Evolutionary conservation across 2,888 invertebrate species (phyloP).

Genomic region (Phlogophora meticulosa): DNA sequence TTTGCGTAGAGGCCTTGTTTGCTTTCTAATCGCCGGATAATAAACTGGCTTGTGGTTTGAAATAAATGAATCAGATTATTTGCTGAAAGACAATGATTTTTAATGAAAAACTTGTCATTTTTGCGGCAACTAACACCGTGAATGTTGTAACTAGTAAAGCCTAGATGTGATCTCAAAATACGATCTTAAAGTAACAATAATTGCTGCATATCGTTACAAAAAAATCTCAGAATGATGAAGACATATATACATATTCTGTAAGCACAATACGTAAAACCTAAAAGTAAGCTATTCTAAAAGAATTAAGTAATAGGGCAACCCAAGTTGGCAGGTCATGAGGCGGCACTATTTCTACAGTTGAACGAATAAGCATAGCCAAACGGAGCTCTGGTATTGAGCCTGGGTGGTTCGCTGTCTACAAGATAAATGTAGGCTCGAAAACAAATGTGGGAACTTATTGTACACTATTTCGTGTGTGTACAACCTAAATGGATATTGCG

Average conservation of each 20-base stretch:
- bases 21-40: constrained; percentile 11
- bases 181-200: no score
- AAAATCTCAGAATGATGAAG: not conserved
- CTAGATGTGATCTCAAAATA: no score
- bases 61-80: not conserved
- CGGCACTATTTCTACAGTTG: constrained; percentile 38
- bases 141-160: no score
- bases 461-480: constrained; percentile 36
- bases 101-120: no score
- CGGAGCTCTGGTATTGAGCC: constrained; percentile 33
- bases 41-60: not conserved
- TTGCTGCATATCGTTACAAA: not conserved
- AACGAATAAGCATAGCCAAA: constrained; percentile 39
- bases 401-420: constrained; percentile 33
- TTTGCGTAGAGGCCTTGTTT: constrained; percentile 34
- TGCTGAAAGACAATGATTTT: not conserved
- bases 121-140: no score
- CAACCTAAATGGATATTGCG: constrained; percentile 47
- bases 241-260: not conserved
- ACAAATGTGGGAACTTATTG: constrained; percentile 58
- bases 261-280: not conserved
- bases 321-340: constrained; percentile 38
- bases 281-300: constrained; percentile 12
- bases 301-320: constrained; percentile 23
- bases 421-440: constrained; percentile 60